A percentile compares a stretch with the other conserved stretches of the same genome.
Conservation (phyloP, 2,113 vertebrate genomes). For the Elanoides forficatus region DNA sequence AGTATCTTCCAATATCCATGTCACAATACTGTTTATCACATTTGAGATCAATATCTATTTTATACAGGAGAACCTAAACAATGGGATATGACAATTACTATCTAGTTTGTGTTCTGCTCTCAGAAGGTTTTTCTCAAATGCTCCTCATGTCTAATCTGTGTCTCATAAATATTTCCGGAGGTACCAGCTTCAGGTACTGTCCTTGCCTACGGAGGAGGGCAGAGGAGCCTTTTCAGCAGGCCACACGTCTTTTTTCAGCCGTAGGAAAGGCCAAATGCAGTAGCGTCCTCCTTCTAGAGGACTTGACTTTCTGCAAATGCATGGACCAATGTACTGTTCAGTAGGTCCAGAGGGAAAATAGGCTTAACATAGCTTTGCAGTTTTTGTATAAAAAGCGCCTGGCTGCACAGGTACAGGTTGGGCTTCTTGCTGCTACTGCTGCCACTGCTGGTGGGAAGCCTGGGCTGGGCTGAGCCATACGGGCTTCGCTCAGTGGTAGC, state of each 20-base stretch:
- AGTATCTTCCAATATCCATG: not conserved
- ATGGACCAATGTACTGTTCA: not conserved
- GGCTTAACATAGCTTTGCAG: not conserved
- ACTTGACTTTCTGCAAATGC: not conserved
- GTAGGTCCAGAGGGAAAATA: not conserved
- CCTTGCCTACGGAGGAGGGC: not conserved
- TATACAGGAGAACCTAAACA: not conserved
- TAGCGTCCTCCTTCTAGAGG: not conserved
- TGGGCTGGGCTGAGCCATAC: accelerated
- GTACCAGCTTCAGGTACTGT: not conserved
- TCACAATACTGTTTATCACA: not conserved
- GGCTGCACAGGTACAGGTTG: not conserved
- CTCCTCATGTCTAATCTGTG: not conserved
- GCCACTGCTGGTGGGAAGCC: accelerated
- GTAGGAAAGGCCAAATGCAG: not conserved
- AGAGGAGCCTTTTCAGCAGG: not conserved
- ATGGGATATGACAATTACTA: not conserved
- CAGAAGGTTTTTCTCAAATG: not conserved
- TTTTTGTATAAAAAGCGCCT: not conserved
- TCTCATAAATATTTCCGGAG: not conserved
- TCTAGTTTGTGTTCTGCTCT: not conserved
- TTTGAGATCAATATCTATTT: not conserved
- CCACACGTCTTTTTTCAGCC: not conserved
- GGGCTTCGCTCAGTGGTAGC: not conserved
- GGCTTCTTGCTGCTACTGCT: not conserved